phyloP scores from a whole-genome alignment of 2,797 vertebrate species.

The Craterocephalus amniculus region DNA sequence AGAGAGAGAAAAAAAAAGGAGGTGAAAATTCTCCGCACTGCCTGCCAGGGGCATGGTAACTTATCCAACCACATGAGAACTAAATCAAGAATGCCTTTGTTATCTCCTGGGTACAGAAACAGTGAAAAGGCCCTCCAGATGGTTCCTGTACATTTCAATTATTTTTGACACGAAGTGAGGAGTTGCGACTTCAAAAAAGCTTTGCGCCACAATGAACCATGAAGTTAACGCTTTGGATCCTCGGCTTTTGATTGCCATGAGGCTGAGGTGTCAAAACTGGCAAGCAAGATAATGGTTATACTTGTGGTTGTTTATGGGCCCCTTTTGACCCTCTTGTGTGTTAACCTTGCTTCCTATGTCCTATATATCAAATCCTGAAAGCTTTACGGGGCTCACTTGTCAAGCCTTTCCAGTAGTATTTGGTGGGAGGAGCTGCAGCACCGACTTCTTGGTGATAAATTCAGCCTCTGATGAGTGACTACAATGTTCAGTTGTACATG shows the following conservation, averaged over 20 bases:
- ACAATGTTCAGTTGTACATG: no score
- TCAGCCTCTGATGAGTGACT: slow-evolving; percentile 52
- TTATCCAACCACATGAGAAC: slow-evolving; percentile 57
- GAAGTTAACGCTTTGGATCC: slow-evolving; percentile 49
- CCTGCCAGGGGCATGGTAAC: slow-evolving; percentile 59
- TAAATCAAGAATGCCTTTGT: slow-evolving; percentile 63
- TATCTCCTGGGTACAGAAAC: slow-evolving; percentile 72
- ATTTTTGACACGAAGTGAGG: slow-evolving; percentile 60
- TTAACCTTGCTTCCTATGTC: slow-evolving; percentile 76
- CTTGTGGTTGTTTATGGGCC: slow-evolving; percentile 70
- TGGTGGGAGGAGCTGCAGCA: slow-evolving; percentile 62
- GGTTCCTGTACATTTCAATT: slow-evolving; percentile 69
- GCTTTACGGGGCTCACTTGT: slow-evolving; percentile 73
- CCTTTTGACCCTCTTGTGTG: slow-evolving; percentile 74
- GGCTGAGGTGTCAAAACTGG: slow-evolving; percentile 63
- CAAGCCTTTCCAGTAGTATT: slow-evolving; percentile 61
- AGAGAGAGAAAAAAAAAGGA: slow-evolving; percentile 14
- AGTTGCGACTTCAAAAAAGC: slow-evolving; percentile 67
- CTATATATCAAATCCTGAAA: slow-evolving; percentile 71
- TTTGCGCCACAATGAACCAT: slow-evolving; percentile 34
- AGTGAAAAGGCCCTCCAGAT: slow-evolving; percentile 65
- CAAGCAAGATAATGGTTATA: slow-evolving; percentile 72
- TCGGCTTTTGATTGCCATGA: slow-evolving; percentile 55
- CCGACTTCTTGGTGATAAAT: slow-evolving; percentile 64
- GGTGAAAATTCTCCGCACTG: slow-evolving; percentile 59